Evolutionary conservation across 1,140 invertebrate species (phyloP).

Genomic region (Drosophila nigromelanica): DNA sequence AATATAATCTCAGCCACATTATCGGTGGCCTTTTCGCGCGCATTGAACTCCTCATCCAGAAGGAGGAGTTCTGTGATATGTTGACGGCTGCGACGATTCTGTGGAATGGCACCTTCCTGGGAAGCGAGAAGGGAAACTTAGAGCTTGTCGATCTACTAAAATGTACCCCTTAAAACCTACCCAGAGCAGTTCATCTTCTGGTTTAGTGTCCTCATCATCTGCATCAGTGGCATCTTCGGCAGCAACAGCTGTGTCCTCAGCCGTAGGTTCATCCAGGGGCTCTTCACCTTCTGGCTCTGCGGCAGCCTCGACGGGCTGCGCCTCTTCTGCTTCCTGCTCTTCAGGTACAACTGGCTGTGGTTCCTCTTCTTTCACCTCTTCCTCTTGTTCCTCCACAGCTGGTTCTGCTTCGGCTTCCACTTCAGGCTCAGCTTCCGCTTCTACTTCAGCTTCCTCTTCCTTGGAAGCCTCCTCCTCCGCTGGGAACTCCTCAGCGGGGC

Average conservation of each 20-base stretch:
- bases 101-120: constrained; percentile 89
- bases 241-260: constrained; percentile 35
- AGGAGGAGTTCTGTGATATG: constrained; percentile 92
- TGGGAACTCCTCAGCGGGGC: constrained; percentile 80
- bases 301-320: constrained; percentile 52
- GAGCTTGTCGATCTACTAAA: too few species aligned
- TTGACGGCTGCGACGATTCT: constrained; percentile 90
- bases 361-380: constrained; percentile 43
- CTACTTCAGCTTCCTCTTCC: constrained; percentile 52
- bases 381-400: constrained; percentile 41
- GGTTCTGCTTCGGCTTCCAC: constrained; percentile 28
- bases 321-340: constrained; percentile 61
- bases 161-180: constrained; percentile 73
- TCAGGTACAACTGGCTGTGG: constrained; percentile 27
- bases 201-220: constrained; percentile 83
- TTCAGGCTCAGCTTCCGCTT: constrained; percentile 32
- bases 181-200: constrained; percentile 87
- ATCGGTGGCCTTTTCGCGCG: constrained; percentile 88
- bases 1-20: constrained; percentile 91
- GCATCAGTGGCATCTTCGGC: constrained; percentile 60
- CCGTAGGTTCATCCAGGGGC: constrained; percentile 39
- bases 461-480: constrained; percentile 69
- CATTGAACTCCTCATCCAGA: constrained; percentile 90
- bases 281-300: constrained; percentile 49
- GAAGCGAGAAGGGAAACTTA: too few species aligned